Percentiles rank a stretch among this genome's conserved stretches.
Conservation (phyloP, 2,113 vertebrate genomes). For the Sialia sialis region DNA sequence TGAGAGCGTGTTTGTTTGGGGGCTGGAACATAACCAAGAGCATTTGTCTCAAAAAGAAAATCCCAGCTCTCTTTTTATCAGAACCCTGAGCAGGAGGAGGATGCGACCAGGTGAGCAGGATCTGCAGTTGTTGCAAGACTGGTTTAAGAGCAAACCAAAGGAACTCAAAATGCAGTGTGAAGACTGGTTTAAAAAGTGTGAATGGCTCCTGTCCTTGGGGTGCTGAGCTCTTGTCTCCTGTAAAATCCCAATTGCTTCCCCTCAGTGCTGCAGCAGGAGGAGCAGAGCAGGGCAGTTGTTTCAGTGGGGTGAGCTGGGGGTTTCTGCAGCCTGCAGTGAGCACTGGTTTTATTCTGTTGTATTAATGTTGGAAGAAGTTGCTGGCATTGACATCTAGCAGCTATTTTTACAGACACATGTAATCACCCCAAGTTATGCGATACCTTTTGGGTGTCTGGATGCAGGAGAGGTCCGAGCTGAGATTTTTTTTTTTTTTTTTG, state of each 20-base stretch:
- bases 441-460: not conserved
- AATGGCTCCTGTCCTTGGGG: not conserved
- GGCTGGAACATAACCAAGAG: not conserved
- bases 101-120: not conserved
- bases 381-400: not conserved
- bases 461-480: not conserved
- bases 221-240: not conserved
- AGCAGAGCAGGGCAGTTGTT: not conserved
- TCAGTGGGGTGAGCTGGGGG: not conserved
- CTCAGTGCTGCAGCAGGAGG: not conserved
- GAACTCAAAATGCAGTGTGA: not conserved
- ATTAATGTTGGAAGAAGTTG: constrained; percentile 13
- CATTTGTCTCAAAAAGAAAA: not conserved
- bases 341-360: not conserved
- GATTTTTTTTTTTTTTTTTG: not conserved
- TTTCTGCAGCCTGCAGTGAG: not conserved
- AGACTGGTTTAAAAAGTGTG: not conserved
- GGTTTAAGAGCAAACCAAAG: not conserved
- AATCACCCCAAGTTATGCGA: not conserved
- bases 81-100: not conserved
- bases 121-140: not conserved
- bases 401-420: not conserved
- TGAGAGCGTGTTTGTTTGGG: not conserved
- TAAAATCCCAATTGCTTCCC: not conserved
- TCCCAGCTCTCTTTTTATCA: not conserved